Evolutionary conservation across 2,113 vertebrate species (phyloP).

Genomic region (Pelecanoides urinatrix): DNA sequence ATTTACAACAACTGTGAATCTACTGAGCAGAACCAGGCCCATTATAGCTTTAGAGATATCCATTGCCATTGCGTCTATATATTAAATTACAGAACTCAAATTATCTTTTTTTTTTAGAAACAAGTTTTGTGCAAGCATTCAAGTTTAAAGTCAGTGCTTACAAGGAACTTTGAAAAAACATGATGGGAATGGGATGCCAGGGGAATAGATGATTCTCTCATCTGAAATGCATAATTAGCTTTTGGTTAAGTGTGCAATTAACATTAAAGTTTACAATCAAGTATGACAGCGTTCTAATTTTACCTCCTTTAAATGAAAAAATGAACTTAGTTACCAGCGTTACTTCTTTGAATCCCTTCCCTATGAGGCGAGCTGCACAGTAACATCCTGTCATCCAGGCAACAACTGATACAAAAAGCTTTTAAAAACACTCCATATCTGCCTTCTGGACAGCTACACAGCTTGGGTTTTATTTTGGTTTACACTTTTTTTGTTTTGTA

Average conservation of each 20-base stretch:
- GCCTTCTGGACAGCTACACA: not conserved
- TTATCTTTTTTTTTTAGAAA: not conserved
- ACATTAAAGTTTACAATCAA: conserved; percentile 56
- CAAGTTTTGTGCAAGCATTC: not conserved
- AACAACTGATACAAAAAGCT: not conserved
- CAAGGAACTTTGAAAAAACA: conserved; percentile 2
- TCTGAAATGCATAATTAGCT: conserved; percentile 53
- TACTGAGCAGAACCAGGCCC: not conserved
- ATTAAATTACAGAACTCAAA: not conserved
- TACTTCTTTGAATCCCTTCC: not conserved
- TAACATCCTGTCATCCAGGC: not conserved
- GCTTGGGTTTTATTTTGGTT: not conserved
- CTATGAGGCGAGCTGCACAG: not conserved
- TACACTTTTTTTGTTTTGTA: not conserved
- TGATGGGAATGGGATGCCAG: not conserved
- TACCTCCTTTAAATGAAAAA: not conserved
- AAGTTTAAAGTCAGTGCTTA: not conserved
- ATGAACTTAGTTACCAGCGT: not conserved
- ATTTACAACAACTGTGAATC: not conserved
- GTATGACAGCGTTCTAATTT: conserved; percentile 39
- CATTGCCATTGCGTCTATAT: not conserved
- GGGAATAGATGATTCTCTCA: conserved; percentile 43
- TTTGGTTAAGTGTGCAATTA: conserved; percentile 52
- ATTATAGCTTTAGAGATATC: not conserved
- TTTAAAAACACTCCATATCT: conserved; percentile 8